Evolutionary conservation across 2,888 invertebrate genomes (phyloP), one percentile per base, ranked within the genome.

Genomic region (Drosophila greeni): DNA sequence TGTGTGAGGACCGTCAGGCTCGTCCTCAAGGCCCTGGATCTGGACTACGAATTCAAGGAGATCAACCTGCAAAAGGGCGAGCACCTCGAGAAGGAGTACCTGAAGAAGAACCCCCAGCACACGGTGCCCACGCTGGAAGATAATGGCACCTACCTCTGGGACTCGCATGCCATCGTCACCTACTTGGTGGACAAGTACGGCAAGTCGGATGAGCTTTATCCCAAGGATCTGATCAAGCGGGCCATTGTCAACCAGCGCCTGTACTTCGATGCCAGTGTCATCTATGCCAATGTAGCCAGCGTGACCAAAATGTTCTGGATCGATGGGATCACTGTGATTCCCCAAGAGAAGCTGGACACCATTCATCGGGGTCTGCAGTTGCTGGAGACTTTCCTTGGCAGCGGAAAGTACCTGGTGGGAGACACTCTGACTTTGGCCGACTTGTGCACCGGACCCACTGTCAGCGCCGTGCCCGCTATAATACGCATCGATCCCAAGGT

Each of bases 61-160:
- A 70, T 84, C 0, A 45, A 85, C 49, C 20, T 83, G 0, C 4
- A 61, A 16, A 14, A 39, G 1, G 57, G 66, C 2, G 86, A 88
- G 43, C 82, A 85, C 1, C 11, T 54, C 1, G 61, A 36, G 1
- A 73, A 75, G 12, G 86, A 83, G 4, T 88, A 6, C 12, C 16
- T 43, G 3, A 26, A 84, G 33, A 76, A 92, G 71, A 93, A 93
- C 81, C 92, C 92, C 0, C 88, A 92, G 29, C 91, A 91, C 70
- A 85, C 86, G 2, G 72, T 87, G 18, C 88, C 87, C 0, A 47
- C 80, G 9, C 23, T 87, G 40, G 82, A 87, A 7, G 88, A 88
- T 37, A 70, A 82, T 33, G 88, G 82, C 8, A 67, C 65, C 3
- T 65, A 54, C 2, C 66, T 87, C 1, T 83, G 80, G 74, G 87